phyloP scores from a whole-genome alignment of 2,113 vertebrate genomes.

The Sitta europaea region DNA sequence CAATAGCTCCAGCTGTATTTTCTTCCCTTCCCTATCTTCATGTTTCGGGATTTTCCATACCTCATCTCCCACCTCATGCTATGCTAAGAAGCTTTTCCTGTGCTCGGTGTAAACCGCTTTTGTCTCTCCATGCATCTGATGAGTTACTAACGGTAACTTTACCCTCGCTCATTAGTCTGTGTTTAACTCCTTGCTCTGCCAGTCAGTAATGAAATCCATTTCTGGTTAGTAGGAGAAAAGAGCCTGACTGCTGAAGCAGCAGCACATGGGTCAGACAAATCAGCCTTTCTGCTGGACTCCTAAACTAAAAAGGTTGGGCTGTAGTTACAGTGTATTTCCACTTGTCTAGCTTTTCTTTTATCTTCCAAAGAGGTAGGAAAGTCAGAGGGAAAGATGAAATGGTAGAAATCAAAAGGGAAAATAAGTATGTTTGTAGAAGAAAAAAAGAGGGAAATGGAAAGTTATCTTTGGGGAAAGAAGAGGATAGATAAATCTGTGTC shows the following conservation, averaged over 20 bases:
- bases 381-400: background rate
- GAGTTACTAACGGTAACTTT: background rate
- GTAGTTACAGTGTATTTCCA: background rate
- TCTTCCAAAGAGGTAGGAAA: background rate
- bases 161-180: background rate
- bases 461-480: background rate
- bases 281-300: background rate
- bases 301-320: background rate
- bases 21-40: background rate
- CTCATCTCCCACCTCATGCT: background rate
- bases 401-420: background rate
- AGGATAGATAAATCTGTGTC: background rate
- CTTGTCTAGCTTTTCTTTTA: background rate
- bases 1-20: background rate
- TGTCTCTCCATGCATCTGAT: background rate
- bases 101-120: background rate
- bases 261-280: rapidly evolving
- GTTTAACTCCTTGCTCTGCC: background rate
- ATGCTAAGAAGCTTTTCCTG: background rate
- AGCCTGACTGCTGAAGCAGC: background rate
- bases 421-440: background rate
- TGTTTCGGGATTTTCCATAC: background rate
- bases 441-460: background rate
- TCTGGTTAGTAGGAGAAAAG: background rate
- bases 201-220: background rate